Percentiles rank a stretch among this genome's conserved stretches.
Conservation (phyloP, 2,797 vertebrate genomes). For the Falco naumanni region DNA sequence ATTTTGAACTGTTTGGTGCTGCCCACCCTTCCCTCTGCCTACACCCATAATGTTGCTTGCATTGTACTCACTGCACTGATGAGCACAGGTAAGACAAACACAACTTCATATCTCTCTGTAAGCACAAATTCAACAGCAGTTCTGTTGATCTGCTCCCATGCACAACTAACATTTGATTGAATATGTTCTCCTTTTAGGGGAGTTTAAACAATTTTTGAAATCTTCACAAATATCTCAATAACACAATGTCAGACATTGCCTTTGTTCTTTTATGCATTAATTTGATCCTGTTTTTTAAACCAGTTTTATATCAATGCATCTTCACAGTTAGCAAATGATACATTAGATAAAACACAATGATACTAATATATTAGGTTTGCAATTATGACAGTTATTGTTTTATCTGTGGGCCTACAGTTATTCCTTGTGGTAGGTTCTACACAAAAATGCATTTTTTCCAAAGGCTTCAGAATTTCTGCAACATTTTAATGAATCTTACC, state of each 20-base stretch:
- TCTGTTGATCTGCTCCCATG: not conserved
- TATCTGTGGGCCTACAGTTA: not conserved
- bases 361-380: not conserved
- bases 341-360: not conserved
- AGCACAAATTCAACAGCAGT: not conserved
- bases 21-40: not conserved
- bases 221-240: not conserved
- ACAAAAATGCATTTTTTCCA: not conserved
- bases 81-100: not conserved
- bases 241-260: not conserved
- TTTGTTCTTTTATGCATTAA: not conserved
- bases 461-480: not conserved
- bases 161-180: not conserved
- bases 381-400: not conserved
- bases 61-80: not conserved
- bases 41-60: not conserved
- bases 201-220: slow-evolving; percentile 17
- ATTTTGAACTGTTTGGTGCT: not conserved
- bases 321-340: not conserved
- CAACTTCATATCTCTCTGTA: not conserved
- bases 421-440: not conserved
- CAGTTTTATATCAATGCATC: not conserved
- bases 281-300: not conserved
- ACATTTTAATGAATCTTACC: not conserved
- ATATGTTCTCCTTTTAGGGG: not conserved